A percentile compares a stretch with the other conserved stretches of the same genome.
These are phyloP conservation scores for Chamaedrilus cognettii DNA, from an alignment of 2,888 invertebrate genomes.

Conservation along the genomic window DNA sequence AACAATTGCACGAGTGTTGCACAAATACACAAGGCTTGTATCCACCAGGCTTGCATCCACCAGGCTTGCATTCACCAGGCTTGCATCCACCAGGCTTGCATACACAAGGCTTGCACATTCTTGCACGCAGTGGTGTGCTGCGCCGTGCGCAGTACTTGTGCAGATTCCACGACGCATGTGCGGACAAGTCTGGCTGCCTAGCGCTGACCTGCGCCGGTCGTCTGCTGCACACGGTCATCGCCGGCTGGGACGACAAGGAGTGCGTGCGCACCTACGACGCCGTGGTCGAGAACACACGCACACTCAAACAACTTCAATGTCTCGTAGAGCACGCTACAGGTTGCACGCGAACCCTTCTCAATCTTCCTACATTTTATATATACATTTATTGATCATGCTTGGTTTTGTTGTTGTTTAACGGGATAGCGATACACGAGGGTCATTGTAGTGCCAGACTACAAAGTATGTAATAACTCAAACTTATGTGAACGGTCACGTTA, in stretches of 20 bases:
- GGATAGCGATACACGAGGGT: too few relatives aligned
- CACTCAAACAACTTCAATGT: slow-evolving; percentile 47
- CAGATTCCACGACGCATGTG: slow-evolving; percentile 41
- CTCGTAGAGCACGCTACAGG: slow-evolving; percentile 53
- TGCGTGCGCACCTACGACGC: slow-evolving; percentile 52
- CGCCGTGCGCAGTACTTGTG: slow-evolving; percentile 34
- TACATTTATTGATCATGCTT: not conserved
- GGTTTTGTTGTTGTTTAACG: too few relatives aligned
- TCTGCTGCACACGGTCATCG: slow-evolving; percentile 57
- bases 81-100: too few relatives aligned
- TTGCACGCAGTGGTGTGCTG: not conserved
- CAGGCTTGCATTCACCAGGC: too few relatives aligned
- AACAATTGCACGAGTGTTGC: too few relatives aligned
- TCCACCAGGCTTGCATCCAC: too few relatives aligned
- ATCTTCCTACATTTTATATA: not conserved
- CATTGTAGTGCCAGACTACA: not conserved
- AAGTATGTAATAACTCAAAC: too few relatives aligned
- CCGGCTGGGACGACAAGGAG: slow-evolving; percentile 60
- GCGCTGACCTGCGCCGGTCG: slow-evolving; percentile 54
- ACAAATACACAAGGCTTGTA: too few relatives aligned
- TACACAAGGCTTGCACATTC: too few relatives aligned
- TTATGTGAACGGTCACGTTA: too few relatives aligned
- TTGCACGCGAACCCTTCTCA: slow-evolving; percentile 25
- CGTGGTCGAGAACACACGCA: slow-evolving; percentile 41
- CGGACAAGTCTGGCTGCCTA: slow-evolving; percentile 47